Base-by-base conservation (phyloP, 2,113 vertebrate species). In the Trogon melanurus region DNA sequence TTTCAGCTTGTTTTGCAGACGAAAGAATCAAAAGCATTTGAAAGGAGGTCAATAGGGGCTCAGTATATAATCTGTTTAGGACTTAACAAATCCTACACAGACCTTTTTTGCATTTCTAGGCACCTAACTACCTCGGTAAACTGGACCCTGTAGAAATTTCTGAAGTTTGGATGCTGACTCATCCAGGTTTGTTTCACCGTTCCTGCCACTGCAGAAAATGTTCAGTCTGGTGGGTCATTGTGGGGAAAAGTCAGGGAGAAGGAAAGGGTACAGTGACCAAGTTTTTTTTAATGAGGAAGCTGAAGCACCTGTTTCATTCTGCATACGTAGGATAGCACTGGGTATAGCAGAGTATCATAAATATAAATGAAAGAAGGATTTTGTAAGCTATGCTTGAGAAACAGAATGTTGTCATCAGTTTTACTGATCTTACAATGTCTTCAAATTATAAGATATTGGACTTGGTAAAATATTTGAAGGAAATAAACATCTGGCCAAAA, bases 1-100 rank as follows among this genome's bases (percentile, higher is more conserved):
- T 92, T 93, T 72, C 62, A 87, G 47, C 61, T 91, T 93, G 72
- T 89, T 96, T 95, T 92, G 45, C 85, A 91, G 82, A 92, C 73
- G 83, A 85, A 95, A 91, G 87, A 93, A 93, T 76, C 50, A 91
- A 95, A 96, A 94, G 6, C 84, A 56, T 89, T 81, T 67, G 81
- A 91, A 96, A 93, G 65, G 56, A 95, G 95, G 90, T 93, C 93
- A 95, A 83, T 65, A 78, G 57, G 88, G 96, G 90, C 95, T 95
- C 94, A 96, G 91, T 67, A 83, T 72, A 91, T 96, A 97, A 96
- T 94, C 94, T 3, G 32, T 70, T 96, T 90, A 96, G 90, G 89
- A 95, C 94, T 95, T 95, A 96, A 79, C 47, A 95, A 94, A 96
- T 91, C 89, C 91, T 78, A 74, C 67, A 48, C 73, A 85, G 90